Evolutionary conservation across 2,797 vertebrate species (phyloP), one percentile per base, ranked within the genome.

Genomic region (Holocentrus rufus): DNA sequence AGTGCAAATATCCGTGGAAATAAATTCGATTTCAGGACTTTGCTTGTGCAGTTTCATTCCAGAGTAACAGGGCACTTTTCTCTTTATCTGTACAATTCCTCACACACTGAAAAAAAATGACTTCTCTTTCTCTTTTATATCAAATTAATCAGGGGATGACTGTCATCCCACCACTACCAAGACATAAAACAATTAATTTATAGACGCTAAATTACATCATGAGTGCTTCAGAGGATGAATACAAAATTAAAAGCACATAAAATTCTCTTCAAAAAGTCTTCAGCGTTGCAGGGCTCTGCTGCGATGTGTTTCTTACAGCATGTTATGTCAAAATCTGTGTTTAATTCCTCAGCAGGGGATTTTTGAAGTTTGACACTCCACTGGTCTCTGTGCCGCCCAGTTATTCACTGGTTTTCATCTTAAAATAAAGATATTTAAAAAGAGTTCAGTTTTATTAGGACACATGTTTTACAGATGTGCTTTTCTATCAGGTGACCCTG

Each of bases 1-100:
- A 52, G 62, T 65, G 15, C 52, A 49, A 36, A 47, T 65, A 49
- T 65, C 30, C 23, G 62, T 53, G 20, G 42, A 44, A 15, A 44
- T 44, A 44, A 30, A 49, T 44, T 23, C 18, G 2, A 20, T 20
- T 50, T 50, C 8, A 50, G 5, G 17, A 1, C 17, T 7, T 47
- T 4, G 46, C 17, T 47, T 47, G 46, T 18, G 18, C 17, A 47
- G 4, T 47, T 47, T 47, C 15, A 47, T 47, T n/a, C 46, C 47
- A 20, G n/a, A 50, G 17, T 10, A 50, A n/a, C 18, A 3, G 8
- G 5, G 7, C 47, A n/a, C 7, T 20, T 49, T 20, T 49, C 2
- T n/a, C 18, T 13, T 15, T 13, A 4, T 44, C 13, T 50, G 7
- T 47, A 7, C 20, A n/a, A 20, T 10, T 50, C n/a, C 6, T 50